phyloP scores from a whole-genome alignment of 2,888 invertebrate genomes.

The Aricia artaxerxes region DNA sequence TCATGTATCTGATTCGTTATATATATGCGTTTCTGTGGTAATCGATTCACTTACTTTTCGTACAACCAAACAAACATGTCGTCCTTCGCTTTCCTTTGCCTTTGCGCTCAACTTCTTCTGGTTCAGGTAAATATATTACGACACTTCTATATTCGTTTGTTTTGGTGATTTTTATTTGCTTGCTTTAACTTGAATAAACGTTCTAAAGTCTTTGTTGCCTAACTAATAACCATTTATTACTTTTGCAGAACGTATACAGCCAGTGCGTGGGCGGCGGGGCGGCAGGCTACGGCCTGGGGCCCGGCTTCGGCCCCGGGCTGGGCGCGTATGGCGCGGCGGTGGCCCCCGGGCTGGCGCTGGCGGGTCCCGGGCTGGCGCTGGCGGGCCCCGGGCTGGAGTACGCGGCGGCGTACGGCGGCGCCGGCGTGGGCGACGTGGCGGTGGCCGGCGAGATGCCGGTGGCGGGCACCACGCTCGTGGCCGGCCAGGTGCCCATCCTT shows the following conservation, averaged over 20 bases:
- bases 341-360: neutral
- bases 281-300: constrained; percentile 13
- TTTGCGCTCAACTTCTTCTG: constrained; percentile 40
- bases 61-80: constrained; percentile 35
- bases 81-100: constrained; percentile 37
- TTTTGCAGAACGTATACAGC: constrained; percentile 32
- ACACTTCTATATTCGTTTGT: neutral
- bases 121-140: constrained; percentile 38
- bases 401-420: constrained; percentile 45
- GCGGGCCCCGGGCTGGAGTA: neutral
- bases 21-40: neutral
- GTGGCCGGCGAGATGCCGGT: constrained; percentile 47
- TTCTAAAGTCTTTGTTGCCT: neutral
- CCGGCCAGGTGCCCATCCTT: constrained; percentile 48
- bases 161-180: neutral
- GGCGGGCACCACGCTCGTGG: constrained; percentile 46
- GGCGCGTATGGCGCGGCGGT: neutral
- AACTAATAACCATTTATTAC: neutral
- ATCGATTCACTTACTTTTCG: neutral
- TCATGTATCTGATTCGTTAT: constrained; percentile 18
- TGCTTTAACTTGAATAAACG: neutral
- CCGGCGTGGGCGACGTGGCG: constrained; percentile 45
- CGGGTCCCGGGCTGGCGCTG: neutral
- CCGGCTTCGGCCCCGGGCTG: neutral
- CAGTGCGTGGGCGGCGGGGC: neutral